Conservation (phyloP, 2,113 vertebrate genomes). For the Danionella cerebrum region DNA sequence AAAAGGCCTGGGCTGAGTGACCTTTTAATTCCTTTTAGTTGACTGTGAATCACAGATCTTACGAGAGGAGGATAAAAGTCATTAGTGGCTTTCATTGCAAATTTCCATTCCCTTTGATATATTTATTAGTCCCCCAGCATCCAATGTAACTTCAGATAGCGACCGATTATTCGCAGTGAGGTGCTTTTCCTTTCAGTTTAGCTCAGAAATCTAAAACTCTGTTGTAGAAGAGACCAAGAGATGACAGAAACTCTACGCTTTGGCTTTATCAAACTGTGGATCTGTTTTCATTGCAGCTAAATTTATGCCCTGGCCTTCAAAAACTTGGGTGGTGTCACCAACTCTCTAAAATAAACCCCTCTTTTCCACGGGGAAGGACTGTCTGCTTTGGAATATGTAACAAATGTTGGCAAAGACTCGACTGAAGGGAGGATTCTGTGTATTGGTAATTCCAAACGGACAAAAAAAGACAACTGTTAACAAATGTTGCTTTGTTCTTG, state of each 20-base stretch:
- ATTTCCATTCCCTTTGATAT: background rate
- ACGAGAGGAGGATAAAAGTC: background rate
- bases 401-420: slow-evolving; percentile 55
- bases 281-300: slow-evolving; percentile 71
- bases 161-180: background rate
- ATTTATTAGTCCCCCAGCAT: background rate
- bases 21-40: slow-evolving; percentile 19
- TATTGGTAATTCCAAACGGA: slow-evolving; percentile 32
- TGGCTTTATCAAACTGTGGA: slow-evolving; percentile 62
- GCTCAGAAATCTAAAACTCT: background rate
- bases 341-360: slow-evolving; percentile 68
- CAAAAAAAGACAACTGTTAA: background rate
- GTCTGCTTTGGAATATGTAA: slow-evolving; percentile 54
- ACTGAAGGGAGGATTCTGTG: slow-evolving; percentile 40
- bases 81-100: background rate
- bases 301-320: slow-evolving; percentile 69
- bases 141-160: background rate
- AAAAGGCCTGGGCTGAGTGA: slow-evolving; percentile 20
- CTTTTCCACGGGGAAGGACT: slow-evolving; percentile 53
- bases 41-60: slow-evolving; percentile 26
- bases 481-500: background rate
- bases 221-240: slow-evolving; percentile 4
- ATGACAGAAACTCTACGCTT: slow-evolving; percentile 53
- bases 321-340: slow-evolving; percentile 68
- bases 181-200: background rate